These are phyloP conservation scores for Ichneumon xanthorius DNA, from an alignment of 2,888 invertebrate genomes.

Conservation along the genomic window DNA sequence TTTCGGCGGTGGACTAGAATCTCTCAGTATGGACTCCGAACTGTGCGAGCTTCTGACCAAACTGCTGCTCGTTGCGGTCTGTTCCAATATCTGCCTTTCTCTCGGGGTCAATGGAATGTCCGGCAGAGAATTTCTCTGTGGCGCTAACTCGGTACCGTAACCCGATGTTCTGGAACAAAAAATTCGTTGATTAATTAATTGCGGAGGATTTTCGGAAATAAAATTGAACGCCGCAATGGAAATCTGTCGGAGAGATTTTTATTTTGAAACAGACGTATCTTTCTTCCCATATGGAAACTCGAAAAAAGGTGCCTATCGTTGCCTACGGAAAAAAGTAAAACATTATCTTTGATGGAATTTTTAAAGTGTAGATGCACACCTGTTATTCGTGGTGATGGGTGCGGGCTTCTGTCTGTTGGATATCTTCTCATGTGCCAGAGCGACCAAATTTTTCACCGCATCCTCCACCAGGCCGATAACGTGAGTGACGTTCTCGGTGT, in stretches of 20 bases:
- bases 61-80: constrained; percentile 86
- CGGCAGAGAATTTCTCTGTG: constrained; percentile 89
- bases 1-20: constrained; percentile 92
- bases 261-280: background rate
- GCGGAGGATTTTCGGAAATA: background rate
- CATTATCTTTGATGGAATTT: background rate
- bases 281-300: background rate
- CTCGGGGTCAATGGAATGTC: constrained; percentile 94
- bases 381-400: constrained; percentile 79
- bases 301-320: too few species aligned
- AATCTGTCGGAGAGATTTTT: background rate
- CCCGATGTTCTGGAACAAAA: constrained; percentile 80
- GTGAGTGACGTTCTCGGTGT: constrained; percentile 88
- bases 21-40: constrained; percentile 91
- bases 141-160: constrained; percentile 82
- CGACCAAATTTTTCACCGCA: constrained; percentile 91
- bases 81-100: constrained; percentile 89
- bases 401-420: constrained; percentile 86
- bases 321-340: background rate
- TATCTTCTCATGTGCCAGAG: constrained; percentile 93
- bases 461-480: constrained; percentile 90
- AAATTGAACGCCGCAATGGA: background rate
- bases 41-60: constrained; percentile 92
- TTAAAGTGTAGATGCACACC: constrained; percentile 71
- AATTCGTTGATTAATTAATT: constrained; percentile 21